Percentiles rank a stretch among this genome's conserved stretches.
Evolutionary conservation across 2,888 invertebrate genomes (phyloP).

Genomic region (Plebejus anna): DNA sequence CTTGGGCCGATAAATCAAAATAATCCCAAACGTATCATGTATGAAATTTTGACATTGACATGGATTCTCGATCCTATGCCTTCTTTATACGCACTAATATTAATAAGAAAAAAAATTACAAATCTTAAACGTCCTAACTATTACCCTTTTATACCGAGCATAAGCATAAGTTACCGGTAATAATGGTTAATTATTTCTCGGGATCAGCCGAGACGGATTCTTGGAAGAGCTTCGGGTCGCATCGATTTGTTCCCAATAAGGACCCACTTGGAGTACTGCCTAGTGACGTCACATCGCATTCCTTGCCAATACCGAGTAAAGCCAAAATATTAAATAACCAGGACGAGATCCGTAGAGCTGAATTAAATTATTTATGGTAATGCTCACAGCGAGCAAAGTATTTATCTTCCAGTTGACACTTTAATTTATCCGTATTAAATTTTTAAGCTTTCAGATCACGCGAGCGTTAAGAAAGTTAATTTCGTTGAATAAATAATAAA

Average conservation of each 20-base stretch:
- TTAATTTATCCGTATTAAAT: constrained; percentile 21
- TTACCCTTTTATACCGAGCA: neutral
- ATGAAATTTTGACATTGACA: neutral
- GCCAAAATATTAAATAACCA: constrained; percentile 29
- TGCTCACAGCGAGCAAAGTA: neutral
- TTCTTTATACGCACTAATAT: neutral
- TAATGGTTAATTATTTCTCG: constrained; percentile 13
- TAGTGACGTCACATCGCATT: constrained; percentile 52
- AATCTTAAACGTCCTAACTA: neutral
- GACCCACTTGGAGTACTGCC: constrained; percentile 51
- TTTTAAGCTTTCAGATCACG: constrained; percentile 18
- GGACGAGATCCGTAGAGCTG: neutral
- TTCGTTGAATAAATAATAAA: neutral
- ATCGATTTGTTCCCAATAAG: constrained; percentile 41
- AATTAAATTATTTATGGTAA: constrained; percentile 17
- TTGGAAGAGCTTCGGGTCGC: constrained; percentile 21
- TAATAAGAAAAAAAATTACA: neutral
- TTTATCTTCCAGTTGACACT: constrained; percentile 24
- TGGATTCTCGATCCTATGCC: neutral
- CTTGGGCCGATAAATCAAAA: constrained; percentile 41
- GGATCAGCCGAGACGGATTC: constrained; percentile 14
- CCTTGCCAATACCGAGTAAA: constrained; percentile 30
- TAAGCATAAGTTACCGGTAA: neutral
- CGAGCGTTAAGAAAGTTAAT: constrained; percentile 7
- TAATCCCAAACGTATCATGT: constrained; percentile 15